Conservation (phyloP, 64 coral and sea anemone genomes). For the Pocillopora verrucosa region DNA sequence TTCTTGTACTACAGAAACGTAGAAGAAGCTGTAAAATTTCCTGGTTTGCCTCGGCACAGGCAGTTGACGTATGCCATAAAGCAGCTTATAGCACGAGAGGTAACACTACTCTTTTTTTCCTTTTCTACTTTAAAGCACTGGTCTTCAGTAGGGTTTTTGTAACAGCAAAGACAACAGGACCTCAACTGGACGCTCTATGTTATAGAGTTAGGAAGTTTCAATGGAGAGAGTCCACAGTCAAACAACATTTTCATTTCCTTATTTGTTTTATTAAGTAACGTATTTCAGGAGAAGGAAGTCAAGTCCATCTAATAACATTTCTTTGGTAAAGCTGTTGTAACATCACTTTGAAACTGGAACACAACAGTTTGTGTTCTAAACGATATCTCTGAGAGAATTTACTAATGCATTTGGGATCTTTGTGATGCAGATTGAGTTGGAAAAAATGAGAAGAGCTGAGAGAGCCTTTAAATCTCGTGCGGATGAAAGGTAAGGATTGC, state of each 20-base stretch:
- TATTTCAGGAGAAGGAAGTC: too few species aligned
- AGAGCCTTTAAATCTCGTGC: neutral
- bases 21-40: conserved; percentile 94
- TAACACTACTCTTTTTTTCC: neutral
- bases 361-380: too few species aligned
- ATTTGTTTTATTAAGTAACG: too few species aligned
- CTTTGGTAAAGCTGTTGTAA: too few species aligned
- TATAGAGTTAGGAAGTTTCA: too few species aligned
- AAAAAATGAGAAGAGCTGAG: conserved; percentile 76
- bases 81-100: conserved; percentile 91
- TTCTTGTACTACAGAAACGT: conserved; percentile 67
- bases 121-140: neutral
- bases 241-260: too few species aligned
- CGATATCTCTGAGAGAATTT: neutral
- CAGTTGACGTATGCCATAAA: conserved; percentile 94
- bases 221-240: too few species aligned
- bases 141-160: too few species aligned
- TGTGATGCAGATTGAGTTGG: conserved; percentile 64
- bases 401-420: neutral
- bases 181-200: neutral
- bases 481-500: conserved; percentile 9
- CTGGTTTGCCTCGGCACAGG: conserved; percentile 89
- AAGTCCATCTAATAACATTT: too few species aligned
- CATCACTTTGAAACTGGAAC: too few species aligned
- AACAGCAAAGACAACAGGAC: too few species aligned